phyloP scores from a whole-genome alignment of 2,113 vertebrate genomes.

The Hippocampus barbouri region DNA sequence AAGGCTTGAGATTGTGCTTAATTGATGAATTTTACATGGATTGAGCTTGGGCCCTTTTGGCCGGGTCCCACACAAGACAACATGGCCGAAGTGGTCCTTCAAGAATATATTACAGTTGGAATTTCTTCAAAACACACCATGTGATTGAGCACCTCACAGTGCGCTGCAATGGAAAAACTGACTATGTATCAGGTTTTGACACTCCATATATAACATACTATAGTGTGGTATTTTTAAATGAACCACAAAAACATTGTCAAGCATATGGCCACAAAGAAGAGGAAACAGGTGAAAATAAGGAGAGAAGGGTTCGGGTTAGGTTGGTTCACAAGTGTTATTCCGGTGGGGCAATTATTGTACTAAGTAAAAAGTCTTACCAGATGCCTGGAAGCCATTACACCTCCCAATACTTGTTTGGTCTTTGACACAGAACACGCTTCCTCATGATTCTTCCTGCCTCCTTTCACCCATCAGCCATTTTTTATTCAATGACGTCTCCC shows the following conservation, averaged over 20 bases:
- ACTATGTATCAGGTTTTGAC: too few species aligned
- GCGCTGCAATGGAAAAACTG: too few species aligned
- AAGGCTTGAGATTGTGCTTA: not conserved
- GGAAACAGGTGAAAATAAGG: too few species aligned
- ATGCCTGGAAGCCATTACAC: not conserved
- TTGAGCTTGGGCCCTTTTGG: not conserved
- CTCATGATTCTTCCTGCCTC: constrained; percentile 13
- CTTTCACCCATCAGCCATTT: not conserved
- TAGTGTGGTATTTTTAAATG: too few species aligned
- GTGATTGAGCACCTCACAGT: too few species aligned
- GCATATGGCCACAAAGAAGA: too few species aligned
- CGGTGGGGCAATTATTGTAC: too few species aligned
- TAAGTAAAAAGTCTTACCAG: not conserved
- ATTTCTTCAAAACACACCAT: not conserved
- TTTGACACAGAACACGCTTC: constrained; percentile 13
- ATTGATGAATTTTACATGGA: not conserved
- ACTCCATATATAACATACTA: too few species aligned
- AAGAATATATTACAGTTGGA: too few species aligned
- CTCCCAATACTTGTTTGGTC: not conserved
- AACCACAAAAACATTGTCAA: too few species aligned
- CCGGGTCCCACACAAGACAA: not conserved
- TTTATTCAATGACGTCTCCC: constrained; percentile 15
- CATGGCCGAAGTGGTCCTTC: not conserved
- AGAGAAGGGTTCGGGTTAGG: too few species aligned
- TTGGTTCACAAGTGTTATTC: too few species aligned